Percentiles rank a stretch among this genome's conserved stretches.
Evolutionary conservation across 2,113 vertebrate genomes (phyloP).

Genomic region (Oncorhynchus tshawytscha): DNA sequence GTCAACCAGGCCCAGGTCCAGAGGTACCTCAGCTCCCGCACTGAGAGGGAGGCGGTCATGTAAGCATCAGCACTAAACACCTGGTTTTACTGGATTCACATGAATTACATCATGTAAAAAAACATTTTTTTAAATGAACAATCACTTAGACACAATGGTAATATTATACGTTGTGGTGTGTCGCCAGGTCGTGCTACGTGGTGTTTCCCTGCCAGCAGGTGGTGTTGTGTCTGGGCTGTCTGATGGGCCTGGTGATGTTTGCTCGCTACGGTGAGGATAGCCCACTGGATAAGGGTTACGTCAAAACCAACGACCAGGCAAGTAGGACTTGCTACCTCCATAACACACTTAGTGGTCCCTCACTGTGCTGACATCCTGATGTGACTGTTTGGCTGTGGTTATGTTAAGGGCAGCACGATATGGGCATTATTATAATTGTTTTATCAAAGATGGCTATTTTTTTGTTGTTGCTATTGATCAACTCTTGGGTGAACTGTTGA

Average conservation of each 20-base stretch:
- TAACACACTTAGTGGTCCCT: not conserved
- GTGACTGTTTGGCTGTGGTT: too few species aligned
- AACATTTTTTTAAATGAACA: too few species aligned
- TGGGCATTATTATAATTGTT: too few species aligned
- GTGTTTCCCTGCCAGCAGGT: conserved; percentile 97
- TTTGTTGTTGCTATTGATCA: too few species aligned
- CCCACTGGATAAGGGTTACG: conserved; percentile 72
- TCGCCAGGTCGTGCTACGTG: conserved; percentile 87
- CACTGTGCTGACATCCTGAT: too few species aligned
- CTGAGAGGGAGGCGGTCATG: conserved; percentile 88
- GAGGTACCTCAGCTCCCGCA: conserved; percentile 90
- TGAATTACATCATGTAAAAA: not conserved
- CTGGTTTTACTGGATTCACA: not conserved
- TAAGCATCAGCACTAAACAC: conserved; percentile 67
- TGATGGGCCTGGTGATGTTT: conserved; percentile 93
- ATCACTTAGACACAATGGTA: too few species aligned
- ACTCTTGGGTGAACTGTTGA: too few species aligned
- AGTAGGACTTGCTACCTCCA: not conserved
- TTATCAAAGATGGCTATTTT: too few species aligned
- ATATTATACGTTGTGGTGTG: not conserved
- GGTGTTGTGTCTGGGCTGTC: conserved; percentile 81
- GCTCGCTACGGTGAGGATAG: conserved; percentile 82
- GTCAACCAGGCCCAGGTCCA: conserved; percentile 98
- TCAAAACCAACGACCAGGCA: conserved; percentile 83
- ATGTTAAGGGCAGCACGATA: too few species aligned